Base-by-base conservation (phyloP, 2,888 invertebrate species). In the Zhuqinia jingwanae region DNA sequence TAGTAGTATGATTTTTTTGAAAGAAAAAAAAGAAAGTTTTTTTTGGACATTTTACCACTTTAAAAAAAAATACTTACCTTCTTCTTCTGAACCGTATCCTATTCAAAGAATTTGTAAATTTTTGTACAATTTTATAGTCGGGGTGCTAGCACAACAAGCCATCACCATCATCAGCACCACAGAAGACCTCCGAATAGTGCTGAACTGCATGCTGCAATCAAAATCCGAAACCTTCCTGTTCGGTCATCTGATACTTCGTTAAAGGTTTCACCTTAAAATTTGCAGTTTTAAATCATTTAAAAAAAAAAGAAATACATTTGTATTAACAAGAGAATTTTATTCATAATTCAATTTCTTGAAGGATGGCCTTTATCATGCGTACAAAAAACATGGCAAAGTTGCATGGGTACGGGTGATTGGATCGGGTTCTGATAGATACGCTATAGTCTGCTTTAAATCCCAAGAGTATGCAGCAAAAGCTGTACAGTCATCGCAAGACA, bases 361-460 rank as follows among this genome's bases (percentile, higher is more conserved):
- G 94, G 99, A 99, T 94, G 99, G 98, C 91, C 95, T 99, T 91
- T 99, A 97, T 94, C 98, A 99, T 94, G 98, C 98, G 93, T 99
- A 98, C 94, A 99, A 99, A 94, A 99, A 98, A 92, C 97, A 98
- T 93, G 99, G 98, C 89, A 98, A 98, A 94, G 98, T 98, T 91
- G 97, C 97, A 91, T 97, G 97, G 95, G 98, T 98, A 87, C 96
- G 96, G 93, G 96, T 99, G 88, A 96, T 97, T 89, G 98, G 98
- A 27, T 96, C 97, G 92, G 97, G 96, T 91, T 95, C 96, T 77
- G 97, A 97, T 92, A 94, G 99, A 92, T 97, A 97, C 93, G 98
- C 98, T 90, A 95, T 99, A 91, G 97, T 97, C 89, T 97, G 97
- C 92, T 99, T 99, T 93, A 98, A 98, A 93, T 98, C 98, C 94